Percentiles rank a stretch among this genome's conserved stretches.
These are phyloP conservation scores for Vulpes lagopus DNA, from an alignment of 2,113 vertebrate genomes.

Conservation along the genomic window DNA sequence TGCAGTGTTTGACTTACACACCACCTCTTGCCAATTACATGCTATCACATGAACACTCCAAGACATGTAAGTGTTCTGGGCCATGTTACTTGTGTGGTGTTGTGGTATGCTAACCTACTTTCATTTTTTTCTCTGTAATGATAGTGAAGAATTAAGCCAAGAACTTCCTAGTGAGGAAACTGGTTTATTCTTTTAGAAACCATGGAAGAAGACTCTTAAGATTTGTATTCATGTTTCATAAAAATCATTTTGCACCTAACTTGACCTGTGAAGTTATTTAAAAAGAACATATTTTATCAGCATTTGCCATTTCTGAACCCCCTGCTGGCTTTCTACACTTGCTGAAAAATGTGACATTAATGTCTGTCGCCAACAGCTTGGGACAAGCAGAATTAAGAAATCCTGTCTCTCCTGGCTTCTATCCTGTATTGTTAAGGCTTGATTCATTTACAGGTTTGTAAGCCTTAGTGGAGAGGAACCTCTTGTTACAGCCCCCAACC, in stretches of 20 bases:
- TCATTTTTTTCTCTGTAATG: slow-evolving; percentile 17
- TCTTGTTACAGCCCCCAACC: not conserved
- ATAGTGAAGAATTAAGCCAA: slow-evolving; percentile 55
- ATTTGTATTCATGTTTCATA: slow-evolving; percentile 45
- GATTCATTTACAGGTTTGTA: not conserved
- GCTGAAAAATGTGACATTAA: slow-evolving; percentile 37
- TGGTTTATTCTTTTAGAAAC: slow-evolving; percentile 50
- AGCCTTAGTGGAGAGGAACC: not conserved
- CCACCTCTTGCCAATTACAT: slow-evolving; percentile 97
- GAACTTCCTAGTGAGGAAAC: not conserved
- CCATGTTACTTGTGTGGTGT: rapidly evolving
- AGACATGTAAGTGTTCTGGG: slow-evolving; percentile 92
- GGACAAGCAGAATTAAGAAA: not conserved
- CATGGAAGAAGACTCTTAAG: not conserved
- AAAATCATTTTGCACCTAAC: slow-evolving; percentile 57
- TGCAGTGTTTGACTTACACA: slow-evolving; percentile 98
- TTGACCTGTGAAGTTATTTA: slow-evolving; percentile 35
- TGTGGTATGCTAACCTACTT: not conserved
- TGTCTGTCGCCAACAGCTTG: not conserved
- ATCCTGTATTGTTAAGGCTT: not conserved
- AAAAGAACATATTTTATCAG: slow-evolving; percentile 66
- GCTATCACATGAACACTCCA: slow-evolving; percentile 97
- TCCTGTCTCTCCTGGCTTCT: not conserved
- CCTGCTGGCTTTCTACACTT: slow-evolving; percentile 55
- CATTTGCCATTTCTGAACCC: slow-evolving; percentile 65